These are phyloP conservation scores for Zosterops japonicus DNA, from an alignment of 2,113 vertebrate genomes.

Conservation along the genomic window DNA sequence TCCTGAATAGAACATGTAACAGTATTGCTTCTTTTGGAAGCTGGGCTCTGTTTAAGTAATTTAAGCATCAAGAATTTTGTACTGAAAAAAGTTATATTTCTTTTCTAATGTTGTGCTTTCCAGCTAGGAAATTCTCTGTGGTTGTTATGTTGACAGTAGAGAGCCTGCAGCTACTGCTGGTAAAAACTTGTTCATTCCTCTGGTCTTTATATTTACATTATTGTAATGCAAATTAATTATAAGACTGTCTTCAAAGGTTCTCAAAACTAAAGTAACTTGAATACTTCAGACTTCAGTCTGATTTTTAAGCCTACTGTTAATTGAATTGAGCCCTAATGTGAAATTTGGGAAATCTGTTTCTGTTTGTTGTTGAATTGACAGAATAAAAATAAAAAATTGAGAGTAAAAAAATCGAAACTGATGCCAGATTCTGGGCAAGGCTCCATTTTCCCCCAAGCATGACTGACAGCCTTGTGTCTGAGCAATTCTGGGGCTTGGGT, in stretches of 20 bases:
- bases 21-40: background rate
- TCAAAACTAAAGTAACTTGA: background rate
- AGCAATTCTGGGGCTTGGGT: background rate
- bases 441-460: background rate
- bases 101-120: background rate
- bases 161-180: background rate
- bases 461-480: background rate
- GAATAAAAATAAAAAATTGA: background rate
- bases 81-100: background rate
- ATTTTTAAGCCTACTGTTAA: background rate
- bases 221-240: background rate
- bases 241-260: background rate
- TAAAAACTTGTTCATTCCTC: background rate
- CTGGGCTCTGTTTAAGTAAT: background rate
- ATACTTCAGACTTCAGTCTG: background rate
- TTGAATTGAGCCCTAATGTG: background rate
- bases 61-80: background rate
- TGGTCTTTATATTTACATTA: background rate
- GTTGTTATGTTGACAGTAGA: background rate
- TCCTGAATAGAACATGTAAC: background rate
- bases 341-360: background rate
- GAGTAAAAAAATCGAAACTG: background rate
- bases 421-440: background rate
- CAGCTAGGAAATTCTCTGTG: accelerated
- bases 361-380: background rate